Conservation (phyloP, 2,113 vertebrate species). For the Australoheros scitulus region DNA sequence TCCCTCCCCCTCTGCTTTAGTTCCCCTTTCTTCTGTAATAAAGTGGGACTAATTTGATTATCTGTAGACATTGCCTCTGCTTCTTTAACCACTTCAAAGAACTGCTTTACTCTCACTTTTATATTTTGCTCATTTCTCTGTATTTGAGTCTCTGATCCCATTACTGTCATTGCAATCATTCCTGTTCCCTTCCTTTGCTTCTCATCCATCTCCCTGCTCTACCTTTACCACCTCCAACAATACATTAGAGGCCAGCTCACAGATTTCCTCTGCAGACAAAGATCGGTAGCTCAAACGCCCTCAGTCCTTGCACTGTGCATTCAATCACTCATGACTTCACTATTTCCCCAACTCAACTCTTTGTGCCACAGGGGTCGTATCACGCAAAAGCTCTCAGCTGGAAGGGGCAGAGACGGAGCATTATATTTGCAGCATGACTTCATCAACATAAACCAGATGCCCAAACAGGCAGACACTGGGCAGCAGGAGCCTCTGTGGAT, state of each 20-base stretch:
- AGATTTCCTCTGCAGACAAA: neutral
- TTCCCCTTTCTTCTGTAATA: neutral
- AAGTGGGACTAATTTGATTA: neutral
- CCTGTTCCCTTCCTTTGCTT: neutral
- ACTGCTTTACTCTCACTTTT: neutral
- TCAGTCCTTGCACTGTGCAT: slow-evolving; percentile 16
- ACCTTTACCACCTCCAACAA: neutral
- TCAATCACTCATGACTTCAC: slow-evolving; percentile 23
- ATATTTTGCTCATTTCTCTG: neutral
- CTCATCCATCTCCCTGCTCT: slow-evolving; percentile 1
- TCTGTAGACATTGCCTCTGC: neutral
- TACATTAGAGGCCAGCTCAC: slow-evolving; percentile 18
- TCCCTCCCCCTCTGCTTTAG: neutral
- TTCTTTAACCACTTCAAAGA: neutral
- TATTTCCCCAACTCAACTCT: neutral
- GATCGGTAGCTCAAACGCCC: neutral
- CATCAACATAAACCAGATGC: neutral
- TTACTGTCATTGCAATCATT: neutral
- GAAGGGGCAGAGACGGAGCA: neutral
- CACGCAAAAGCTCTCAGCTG: neutral
- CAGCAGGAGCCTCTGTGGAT: neutral
- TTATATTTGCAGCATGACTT: neutral
- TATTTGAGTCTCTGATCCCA: neutral
- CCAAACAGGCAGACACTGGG: neutral
- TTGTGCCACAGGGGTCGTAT: neutral